A percentile compares a stretch with the other conserved stretches of the same genome.
Evolutionary conservation across 2,797 vertebrate genomes (phyloP).

Genomic region (Halcyon smyrnensis): DNA sequence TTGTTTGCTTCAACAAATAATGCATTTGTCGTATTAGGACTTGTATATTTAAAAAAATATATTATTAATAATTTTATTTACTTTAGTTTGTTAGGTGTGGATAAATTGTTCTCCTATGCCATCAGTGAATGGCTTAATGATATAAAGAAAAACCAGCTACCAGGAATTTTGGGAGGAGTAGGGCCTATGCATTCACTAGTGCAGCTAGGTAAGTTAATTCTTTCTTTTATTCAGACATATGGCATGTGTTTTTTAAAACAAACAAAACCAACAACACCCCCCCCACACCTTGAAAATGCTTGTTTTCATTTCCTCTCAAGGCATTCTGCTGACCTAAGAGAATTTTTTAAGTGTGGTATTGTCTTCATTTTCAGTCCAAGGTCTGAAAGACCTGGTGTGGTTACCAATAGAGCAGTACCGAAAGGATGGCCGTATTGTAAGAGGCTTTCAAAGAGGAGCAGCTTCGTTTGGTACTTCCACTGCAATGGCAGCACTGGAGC

Average conservation of each 20-base stretch:
- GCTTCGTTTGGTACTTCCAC: slow-evolving; percentile 98
- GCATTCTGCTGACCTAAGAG: neutral
- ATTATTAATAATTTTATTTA: slow-evolving; percentile 4
- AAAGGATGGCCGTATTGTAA: slow-evolving; percentile 94
- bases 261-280: neutral
- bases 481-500: slow-evolving; percentile 96
- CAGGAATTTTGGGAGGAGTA: slow-evolving; percentile 95
- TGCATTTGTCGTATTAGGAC: neutral
- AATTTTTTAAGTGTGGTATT: neutral
- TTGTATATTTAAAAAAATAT: neutral
- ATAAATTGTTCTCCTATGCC: slow-evolving; percentile 95
- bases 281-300: neutral
- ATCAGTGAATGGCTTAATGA: slow-evolving; percentile 96
- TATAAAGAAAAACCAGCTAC: slow-evolving; percentile 97
- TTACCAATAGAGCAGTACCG: slow-evolving; percentile 97
- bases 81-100: slow-evolving; percentile 92
- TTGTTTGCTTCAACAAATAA: neutral
- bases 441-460: slow-evolving; percentile 94
- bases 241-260: neutral
- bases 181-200: slow-evolving; percentile 97
- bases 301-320: neutral
- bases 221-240: neutral
- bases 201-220: slow-evolving; percentile 87
- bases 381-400: slow-evolving; percentile 96
- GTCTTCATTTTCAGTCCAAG: slow-evolving; percentile 86